phyloP scores from a whole-genome alignment of 2,888 invertebrate genomes.

The Liopterus haemorrhoidalis region DNA sequence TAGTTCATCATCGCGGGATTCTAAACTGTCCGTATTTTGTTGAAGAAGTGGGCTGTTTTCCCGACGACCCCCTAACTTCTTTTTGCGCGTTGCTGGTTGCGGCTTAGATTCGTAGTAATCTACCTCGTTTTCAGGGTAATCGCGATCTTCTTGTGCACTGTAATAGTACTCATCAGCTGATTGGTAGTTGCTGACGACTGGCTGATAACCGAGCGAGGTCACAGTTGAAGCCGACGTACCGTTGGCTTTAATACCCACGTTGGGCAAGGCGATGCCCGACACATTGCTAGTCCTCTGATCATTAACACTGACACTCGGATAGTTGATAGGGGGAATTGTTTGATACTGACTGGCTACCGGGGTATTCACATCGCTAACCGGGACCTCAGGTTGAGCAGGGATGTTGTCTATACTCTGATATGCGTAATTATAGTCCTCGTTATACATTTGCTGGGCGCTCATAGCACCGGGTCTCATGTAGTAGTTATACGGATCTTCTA shows the following conservation, averaged over 20 bases:
- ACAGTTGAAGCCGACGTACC: constrained; percentile 8
- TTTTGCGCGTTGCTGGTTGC: constrained; percentile 35
- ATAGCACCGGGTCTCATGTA: constrained; percentile 42
- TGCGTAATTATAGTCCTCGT: constrained; percentile 66
- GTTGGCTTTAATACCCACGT: neutral
- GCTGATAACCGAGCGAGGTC: neutral
- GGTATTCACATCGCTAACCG: constrained; percentile 24
- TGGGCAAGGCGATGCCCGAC: neutral
- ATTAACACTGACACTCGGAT: constrained; percentile 17
- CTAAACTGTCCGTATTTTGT: constrained; percentile 51
- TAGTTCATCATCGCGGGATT: constrained; percentile 51
- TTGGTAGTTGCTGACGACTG: constrained; percentile 22
- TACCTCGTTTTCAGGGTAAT: constrained; percentile 27
- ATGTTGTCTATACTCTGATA: constrained; percentile 64
- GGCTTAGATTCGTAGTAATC: constrained; percentile 32
- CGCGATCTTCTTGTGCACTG: constrained; percentile 36
- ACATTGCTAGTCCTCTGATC: constrained; percentile 26
- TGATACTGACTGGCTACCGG: neutral
- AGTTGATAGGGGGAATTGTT: too few relatives aligned
- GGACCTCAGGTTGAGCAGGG: constrained; percentile 39
- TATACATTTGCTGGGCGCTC: constrained; percentile 48
- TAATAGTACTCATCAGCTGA: constrained; percentile 38
- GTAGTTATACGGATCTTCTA: constrained; percentile 44
- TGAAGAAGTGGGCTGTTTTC: constrained; percentile 42
- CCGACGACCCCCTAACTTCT: constrained; percentile 38